Evolutionary conservation across 2,797 vertebrate genomes (phyloP).

Genomic region (Thripadectes ignobilis): DNA sequence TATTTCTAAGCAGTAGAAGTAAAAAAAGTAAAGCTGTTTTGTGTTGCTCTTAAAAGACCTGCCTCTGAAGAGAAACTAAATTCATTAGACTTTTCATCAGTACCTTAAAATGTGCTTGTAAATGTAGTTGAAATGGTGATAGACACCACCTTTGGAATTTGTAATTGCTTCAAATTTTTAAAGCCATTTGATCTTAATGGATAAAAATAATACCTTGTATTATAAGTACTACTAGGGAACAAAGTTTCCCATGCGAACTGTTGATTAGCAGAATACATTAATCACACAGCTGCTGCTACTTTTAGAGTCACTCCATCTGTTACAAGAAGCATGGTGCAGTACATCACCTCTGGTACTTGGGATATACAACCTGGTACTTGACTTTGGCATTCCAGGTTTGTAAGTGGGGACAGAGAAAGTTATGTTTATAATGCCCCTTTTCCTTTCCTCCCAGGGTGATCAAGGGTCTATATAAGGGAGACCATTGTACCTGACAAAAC

Average conservation of each 20-base stretch:
- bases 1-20: not conserved
- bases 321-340: not conserved
- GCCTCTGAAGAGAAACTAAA: not conserved
- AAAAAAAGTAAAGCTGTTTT: not conserved
- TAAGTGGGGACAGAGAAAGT: not conserved
- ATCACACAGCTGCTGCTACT: not conserved
- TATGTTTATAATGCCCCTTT: not conserved
- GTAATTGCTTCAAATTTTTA: conserved; percentile 5
- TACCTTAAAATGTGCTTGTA: not conserved
- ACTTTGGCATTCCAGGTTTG: not conserved
- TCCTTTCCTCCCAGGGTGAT: not conserved
- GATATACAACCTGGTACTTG: not conserved
- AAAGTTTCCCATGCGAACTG: not conserved
- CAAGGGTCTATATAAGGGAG: not conserved
- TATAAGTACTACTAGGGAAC: not conserved
- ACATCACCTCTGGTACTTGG: not conserved
- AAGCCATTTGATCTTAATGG: not conserved
- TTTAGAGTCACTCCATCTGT: not conserved
- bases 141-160: not conserved
- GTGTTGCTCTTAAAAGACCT: not conserved
- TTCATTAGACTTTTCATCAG: not conserved
- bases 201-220: conserved; percentile 28
- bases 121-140: not conserved
- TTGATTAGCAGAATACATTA: not conserved
- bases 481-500: not conserved